Conservation (phyloP, 1,140 invertebrate species). For the Hermatobates lingyangjiaoensis region DNA sequence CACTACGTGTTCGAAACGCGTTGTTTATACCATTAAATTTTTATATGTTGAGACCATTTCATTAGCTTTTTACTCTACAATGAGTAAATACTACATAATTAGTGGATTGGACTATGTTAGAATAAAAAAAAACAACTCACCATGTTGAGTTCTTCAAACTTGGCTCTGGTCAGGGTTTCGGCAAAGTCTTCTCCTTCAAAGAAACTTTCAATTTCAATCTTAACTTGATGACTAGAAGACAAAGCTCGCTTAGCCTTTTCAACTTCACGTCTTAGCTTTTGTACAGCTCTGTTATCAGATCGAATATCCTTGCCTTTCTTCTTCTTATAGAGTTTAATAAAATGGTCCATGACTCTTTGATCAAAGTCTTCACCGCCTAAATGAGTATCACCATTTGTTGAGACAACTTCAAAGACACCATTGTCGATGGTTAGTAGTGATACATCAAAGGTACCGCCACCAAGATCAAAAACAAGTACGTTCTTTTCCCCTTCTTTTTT, state of each 20-base stretch:
- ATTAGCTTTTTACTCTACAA: no score
- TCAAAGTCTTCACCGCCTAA: conserved; percentile 98
- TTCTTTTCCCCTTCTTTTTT: conserved; percentile 99
- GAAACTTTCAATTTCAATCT: conserved; percentile 98
- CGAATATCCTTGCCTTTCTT: conserved; percentile 97
- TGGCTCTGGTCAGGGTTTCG: conserved; percentile 95
- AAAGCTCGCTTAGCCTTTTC: conserved; percentile 95
- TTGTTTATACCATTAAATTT: no score
- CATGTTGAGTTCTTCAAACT: conserved; percentile 99
- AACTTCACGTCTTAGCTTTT: conserved; percentile 89
- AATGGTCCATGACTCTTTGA: conserved; percentile 95
- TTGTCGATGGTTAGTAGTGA: conserved; percentile 97
- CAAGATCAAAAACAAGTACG: conserved; percentile 96
- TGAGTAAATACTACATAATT: no score
- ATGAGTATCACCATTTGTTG: conserved; percentile 97
- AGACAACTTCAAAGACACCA: conserved; percentile 79
- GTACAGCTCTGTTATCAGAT: conserved; percentile 85
- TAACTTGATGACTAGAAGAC: conserved; percentile 78
- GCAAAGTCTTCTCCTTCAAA: conserved; percentile 98
- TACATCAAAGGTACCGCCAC: conserved; percentile 99
- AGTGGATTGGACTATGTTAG: no score
- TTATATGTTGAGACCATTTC: no score
- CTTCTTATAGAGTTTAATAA: conserved; percentile 97
- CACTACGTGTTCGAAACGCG: no score
- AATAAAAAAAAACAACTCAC: no score